These are phyloP conservation scores for Myotis vivesi DNA, from an alignment of 2,797 vertebrate species.

Conservation along the genomic window DNA sequence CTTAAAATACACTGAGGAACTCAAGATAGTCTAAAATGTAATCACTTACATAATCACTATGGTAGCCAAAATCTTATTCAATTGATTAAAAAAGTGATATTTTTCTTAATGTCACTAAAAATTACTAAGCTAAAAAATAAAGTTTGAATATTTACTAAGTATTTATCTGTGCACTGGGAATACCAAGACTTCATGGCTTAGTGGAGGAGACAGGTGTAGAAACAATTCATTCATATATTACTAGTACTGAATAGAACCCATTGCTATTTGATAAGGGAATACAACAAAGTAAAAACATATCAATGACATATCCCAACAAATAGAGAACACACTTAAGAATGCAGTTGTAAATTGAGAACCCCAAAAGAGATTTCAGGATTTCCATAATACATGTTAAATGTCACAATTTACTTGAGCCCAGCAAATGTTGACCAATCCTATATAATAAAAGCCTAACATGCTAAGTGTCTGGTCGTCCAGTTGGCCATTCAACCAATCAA, in stretches of 20 bases:
- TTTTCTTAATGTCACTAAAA: constrained; percentile 6
- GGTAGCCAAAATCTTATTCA: background rate
- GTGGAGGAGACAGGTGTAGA: background rate
- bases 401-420: background rate
- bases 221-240: background rate
- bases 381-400: background rate
- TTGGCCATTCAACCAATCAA: no score
- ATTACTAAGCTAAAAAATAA: background rate
- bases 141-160: background rate
- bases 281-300: background rate
- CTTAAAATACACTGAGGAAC: background rate
- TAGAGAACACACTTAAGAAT: background rate
- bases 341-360: background rate
- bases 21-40: background rate
- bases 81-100: background rate
- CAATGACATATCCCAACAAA: background rate
- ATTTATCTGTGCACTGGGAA: background rate
- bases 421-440: background rate
- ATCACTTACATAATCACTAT: background rate
- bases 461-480: no score
- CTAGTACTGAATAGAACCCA: background rate
- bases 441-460: no score
- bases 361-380: background rate
- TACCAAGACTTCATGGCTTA: background rate
- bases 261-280: background rate